Conservation (phyloP, 30 jellyfish, hydroid and myxozoan genomes). For the Hydra vulgaris region DNA sequence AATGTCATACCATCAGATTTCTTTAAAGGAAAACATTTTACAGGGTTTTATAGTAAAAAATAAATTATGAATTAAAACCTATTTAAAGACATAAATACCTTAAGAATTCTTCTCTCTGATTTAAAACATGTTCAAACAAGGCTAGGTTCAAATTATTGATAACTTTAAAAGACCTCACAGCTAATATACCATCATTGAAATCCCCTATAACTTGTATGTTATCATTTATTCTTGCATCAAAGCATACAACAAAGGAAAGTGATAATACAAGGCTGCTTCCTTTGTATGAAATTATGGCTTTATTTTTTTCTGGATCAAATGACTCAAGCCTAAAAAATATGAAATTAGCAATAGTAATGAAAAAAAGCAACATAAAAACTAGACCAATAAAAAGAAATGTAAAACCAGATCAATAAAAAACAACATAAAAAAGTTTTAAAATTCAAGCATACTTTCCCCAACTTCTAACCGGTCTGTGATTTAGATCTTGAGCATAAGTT, state of each 20-base stretch:
- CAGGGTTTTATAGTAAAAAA: background rate
- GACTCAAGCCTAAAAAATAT: slow-evolving; percentile 1
- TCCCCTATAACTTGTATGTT: slow-evolving; percentile 13
- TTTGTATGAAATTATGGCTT: background rate
- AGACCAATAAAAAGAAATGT: background rate
- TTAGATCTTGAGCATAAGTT: background rate
- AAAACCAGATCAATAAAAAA: background rate
- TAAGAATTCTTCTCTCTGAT: slow-evolving; percentile 15
- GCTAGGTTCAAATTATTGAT: background rate
- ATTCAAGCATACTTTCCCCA: slow-evolving; percentile 3
- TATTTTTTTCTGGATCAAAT: background rate
- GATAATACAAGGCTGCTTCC: background rate
- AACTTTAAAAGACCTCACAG: slow-evolving; percentile 8
- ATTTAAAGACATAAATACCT: background rate
- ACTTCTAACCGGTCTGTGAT: slow-evolving; percentile 13
- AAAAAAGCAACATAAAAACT: no score
- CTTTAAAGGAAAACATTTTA: background rate
- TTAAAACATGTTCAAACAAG: background rate
- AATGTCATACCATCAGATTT: background rate
- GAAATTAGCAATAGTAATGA: background rate
- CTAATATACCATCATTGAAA: slow-evolving; percentile 1
- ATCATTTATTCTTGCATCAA: background rate
- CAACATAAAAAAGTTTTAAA: background rate
- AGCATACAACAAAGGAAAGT: background rate
- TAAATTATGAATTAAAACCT: no score